Evolutionary conservation across 1,140 invertebrate genomes (phyloP).

Genomic region (Neelides sp.): DNA sequence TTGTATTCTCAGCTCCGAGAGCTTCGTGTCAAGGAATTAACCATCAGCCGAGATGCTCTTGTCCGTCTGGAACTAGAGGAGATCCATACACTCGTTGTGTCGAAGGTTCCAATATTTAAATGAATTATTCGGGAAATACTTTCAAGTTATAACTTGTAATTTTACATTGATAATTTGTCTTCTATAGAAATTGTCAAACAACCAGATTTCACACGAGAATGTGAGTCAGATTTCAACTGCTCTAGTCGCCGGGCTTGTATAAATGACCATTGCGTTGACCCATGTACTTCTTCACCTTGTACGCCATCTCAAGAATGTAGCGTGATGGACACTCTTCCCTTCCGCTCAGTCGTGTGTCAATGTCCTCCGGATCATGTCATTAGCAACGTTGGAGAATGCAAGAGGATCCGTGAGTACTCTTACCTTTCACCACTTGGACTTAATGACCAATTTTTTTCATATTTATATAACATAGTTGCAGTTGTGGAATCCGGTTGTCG

Average conservation of each 20-base stretch:
- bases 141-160: not conserved
- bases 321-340: conserved; percentile 60
- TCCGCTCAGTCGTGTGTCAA: conserved; percentile 65
- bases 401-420: conserved; percentile 40
- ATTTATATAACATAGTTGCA: conserved; percentile 5
- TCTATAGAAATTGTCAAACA: not conserved
- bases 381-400: conserved; percentile 49
- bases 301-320: conserved; percentile 58
- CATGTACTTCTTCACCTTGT: conserved; percentile 58
- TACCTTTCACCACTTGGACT: not conserved
- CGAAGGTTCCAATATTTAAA: conserved; percentile 25
- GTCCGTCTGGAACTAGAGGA: conserved; percentile 56
- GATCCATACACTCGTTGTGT: conserved; percentile 64
- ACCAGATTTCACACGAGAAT: conserved; percentile 42
- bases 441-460: not conserved
- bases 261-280: conserved; percentile 58
- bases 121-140: conserved; percentile 3
- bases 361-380: conserved; percentile 60
- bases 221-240: conserved; percentile 61
- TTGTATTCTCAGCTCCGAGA: too few species aligned
- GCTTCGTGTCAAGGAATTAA: conserved; percentile 58
- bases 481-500: conserved; percentile 16
- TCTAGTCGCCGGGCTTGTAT: conserved; percentile 57
- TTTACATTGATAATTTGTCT: not conserved
- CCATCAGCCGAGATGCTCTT: conserved; percentile 66